Evolutionary conservation across 2,888 invertebrate genomes (phyloP).

Genomic region (Acanthosoma haemorrhoidale): DNA sequence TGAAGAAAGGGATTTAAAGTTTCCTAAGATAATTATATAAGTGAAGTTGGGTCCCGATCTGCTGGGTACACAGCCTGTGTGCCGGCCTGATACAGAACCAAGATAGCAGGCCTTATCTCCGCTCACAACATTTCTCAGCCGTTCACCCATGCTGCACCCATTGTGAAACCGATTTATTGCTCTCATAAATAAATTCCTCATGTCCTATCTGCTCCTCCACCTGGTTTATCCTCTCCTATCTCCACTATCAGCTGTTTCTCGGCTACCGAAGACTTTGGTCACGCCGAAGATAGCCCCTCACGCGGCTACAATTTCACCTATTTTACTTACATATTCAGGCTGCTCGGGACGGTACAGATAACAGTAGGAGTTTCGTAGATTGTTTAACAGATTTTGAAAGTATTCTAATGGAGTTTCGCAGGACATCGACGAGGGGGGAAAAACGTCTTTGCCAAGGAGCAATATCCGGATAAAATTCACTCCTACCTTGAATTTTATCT

Average conservation of each 20-base stretch:
- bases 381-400: background rate
- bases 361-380: background rate
- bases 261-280: background rate
- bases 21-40: slow-evolving; percentile 4
- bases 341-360: background rate
- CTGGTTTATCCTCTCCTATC: slow-evolving; percentile 5
- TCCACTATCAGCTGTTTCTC: background rate
- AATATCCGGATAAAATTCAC: no score
- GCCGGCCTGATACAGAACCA: background rate
- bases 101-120: background rate
- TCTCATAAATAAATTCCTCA: slow-evolving; percentile 5
- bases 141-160: background rate
- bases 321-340: background rate
- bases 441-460: no score
- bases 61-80: no score
- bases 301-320: no score
- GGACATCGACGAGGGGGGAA: no score
- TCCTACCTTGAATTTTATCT: no score
- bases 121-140: no score
- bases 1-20: background rate
- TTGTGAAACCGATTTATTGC: slow-evolving; percentile 23
- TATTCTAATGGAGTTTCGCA: background rate
- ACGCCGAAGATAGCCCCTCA: background rate
- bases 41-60: background rate
- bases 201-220: background rate